Evolutionary conservation across 2,888 invertebrate genomes (phyloP).

Genomic region (Sminthurides aquaticus): DNA sequence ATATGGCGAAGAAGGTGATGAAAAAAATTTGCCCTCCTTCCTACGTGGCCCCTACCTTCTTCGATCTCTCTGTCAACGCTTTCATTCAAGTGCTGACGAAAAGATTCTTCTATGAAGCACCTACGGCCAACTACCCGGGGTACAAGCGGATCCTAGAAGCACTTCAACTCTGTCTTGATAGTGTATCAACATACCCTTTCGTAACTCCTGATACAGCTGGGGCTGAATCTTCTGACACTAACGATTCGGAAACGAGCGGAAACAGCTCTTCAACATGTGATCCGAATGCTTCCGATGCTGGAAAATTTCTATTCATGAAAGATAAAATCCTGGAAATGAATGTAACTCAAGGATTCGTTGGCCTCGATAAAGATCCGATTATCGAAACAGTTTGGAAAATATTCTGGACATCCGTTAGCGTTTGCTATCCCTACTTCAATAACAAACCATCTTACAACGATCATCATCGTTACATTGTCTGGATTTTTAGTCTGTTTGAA

Average conservation of each 20-base stretch:
- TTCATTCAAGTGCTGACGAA: constrained; percentile 23
- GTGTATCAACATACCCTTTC: constrained; percentile 3
- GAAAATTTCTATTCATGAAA: no score
- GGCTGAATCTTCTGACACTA: not conserved
- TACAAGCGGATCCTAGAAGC: constrained; percentile 1
- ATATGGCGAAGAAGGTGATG: constrained; percentile 30
- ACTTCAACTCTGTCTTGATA: not conserved
- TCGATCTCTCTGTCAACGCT: constrained; percentile 26
- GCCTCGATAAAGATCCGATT: constrained; percentile 28
- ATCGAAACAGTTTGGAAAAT: constrained; percentile 37
- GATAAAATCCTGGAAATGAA: constrained; percentile 6
- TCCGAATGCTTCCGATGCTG: no score
- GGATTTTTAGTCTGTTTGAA: constrained; percentile 33
- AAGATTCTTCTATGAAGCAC: constrained; percentile 7
- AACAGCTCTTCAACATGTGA: no score
- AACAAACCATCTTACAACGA: constrained; percentile 20
- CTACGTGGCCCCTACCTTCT: constrained; percentile 28
- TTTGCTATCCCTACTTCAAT: constrained; percentile 28
- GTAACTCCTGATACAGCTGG: not conserved
- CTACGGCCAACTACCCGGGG: constrained; percentile 9
- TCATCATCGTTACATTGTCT: constrained; percentile 32
- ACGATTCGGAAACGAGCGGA: not conserved
- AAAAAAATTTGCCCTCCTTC: constrained; percentile 29
- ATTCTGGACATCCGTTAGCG: constrained; percentile 27
- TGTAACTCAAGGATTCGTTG: constrained; percentile 1